These are phyloP conservation scores for Streptopelia turtur DNA, from an alignment of 2,797 vertebrate genomes.

Conservation along the genomic window DNA sequence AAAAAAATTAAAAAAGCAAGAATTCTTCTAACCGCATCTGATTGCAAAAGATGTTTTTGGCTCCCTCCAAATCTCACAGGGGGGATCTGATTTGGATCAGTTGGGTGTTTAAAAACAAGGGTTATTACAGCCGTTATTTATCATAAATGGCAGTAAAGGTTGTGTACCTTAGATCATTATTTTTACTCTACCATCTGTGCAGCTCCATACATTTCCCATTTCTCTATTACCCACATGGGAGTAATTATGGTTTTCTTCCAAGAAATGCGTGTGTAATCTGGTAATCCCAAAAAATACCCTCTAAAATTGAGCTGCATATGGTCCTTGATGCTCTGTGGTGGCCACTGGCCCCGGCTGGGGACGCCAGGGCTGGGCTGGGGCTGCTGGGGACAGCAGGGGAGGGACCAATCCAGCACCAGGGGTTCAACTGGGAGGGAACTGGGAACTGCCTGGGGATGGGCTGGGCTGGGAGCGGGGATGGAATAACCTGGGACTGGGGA, in stretches of 20 bases:
- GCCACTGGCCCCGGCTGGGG: neutral
- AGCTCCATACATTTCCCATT: neutral
- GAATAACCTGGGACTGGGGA: neutral
- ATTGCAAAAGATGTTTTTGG: neutral
- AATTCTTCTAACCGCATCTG: neutral
- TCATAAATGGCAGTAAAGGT: neutral
- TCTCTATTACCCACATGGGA: slow-evolving; percentile 12
- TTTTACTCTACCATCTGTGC: slow-evolving; percentile 5
- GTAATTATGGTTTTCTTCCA: slow-evolving; percentile 15
- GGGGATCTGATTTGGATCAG: neutral
- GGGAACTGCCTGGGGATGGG: neutral
- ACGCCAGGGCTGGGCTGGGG: neutral
- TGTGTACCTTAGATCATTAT: neutral
- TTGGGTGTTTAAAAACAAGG: neutral
- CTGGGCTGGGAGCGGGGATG: too few species aligned
- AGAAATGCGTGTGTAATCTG: slow-evolving; percentile 23
- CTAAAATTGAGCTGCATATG: neutral
- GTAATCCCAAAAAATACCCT: neutral
- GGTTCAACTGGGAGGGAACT: too few species aligned
- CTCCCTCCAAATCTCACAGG: neutral
- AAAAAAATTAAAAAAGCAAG: neutral
- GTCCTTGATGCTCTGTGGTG: fast-evolving
- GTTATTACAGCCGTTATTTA: neutral
- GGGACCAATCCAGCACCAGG: too few species aligned
- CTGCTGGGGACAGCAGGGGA: neutral